These are phyloP conservation scores for Apeira syringaria DNA, from an alignment of 2,888 invertebrate species.

Conservation along the genomic window DNA sequence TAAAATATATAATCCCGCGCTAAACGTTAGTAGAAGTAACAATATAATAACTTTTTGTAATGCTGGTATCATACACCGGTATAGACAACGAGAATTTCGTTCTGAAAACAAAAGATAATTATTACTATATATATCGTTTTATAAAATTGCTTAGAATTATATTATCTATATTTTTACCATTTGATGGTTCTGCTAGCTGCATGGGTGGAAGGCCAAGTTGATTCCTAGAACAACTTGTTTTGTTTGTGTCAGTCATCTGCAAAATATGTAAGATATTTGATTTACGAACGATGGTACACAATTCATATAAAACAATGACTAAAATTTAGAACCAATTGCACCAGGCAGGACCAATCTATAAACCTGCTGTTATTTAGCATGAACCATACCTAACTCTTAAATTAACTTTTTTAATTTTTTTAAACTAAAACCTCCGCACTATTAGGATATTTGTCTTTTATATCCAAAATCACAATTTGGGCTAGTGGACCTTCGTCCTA, in stretches of 20 bases:
- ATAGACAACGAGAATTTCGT: slow-evolving; percentile 37
- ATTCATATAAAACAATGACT: too few species aligned
- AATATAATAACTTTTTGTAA: slow-evolving; percentile 50
- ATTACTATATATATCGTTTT: not conserved
- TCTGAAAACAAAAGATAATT: slow-evolving; percentile 43
- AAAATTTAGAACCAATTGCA: too few species aligned
- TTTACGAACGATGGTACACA: too few species aligned
- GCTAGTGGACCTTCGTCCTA: not conserved
- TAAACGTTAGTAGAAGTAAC: slow-evolving; percentile 45
- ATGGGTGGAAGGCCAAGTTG: slow-evolving; percentile 69
- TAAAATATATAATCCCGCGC: slow-evolving; percentile 48
- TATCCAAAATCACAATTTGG: too few species aligned
- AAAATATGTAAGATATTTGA: too few species aligned
- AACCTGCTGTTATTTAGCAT: too few species aligned
- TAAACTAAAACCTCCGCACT: too few species aligned
- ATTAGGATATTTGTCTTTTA: too few species aligned
- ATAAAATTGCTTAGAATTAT: not conserved
- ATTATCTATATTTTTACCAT: slow-evolving; percentile 35
- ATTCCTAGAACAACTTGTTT: slow-evolving; percentile 41
- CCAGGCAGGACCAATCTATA: too few species aligned
- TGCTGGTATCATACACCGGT: slow-evolving; percentile 47
- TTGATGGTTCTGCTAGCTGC: slow-evolving; percentile 69
- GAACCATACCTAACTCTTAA: too few species aligned
- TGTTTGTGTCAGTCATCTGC: slow-evolving; percentile 48
- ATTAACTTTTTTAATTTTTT: too few species aligned